Evolutionary conservation across 2,113 vertebrate genomes (phyloP), one percentile per base, ranked within the genome.

Genomic region (Protomyctophum bolini): DNA sequence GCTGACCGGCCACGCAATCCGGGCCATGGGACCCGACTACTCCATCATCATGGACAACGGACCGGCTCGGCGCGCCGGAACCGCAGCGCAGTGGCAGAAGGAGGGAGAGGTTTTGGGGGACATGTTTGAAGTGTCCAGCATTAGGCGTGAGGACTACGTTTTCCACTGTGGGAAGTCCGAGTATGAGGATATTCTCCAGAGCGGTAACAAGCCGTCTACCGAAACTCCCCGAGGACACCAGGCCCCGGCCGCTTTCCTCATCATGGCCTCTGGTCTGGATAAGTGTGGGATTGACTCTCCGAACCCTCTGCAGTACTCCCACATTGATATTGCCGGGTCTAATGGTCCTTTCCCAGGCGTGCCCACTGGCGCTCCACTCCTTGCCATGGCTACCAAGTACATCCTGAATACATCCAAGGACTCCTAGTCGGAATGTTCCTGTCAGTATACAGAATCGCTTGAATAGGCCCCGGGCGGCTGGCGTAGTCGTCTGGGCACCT

Each of bases 161-260:
- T 94, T 94, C 83, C 93, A 95, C 81, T 89, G 90, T 45, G 94
- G 94, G 14, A 91, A 92, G 81, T 95, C 94, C 6, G 93, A 94
- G 79, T 95, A 95, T 2, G 94, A 95, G 81, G 94, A 95, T 0
- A 87, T 95, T 45, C 89, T 95, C 60, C 94, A 95, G 87, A 63
- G 64, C 85, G 93, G 94, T 90, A 93, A 94, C 85, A 83, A 92
- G 74, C 91, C 94, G 0, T 95, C 94, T 29, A 83, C 91, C 0
- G 80, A 82, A 1, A 94, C 93, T 2, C 92, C 94, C 9, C 89
- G 94, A 7, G 94, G 94, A 55, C 94, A 95, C 79, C 94, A 95
- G 84, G 56, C 91, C 33, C 93, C 94, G 2, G 89, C 93, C 0
- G 94, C 94, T 5, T 95, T 95, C 86, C 93, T 95, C 88, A 93